Evolutionary conservation across 2,113 vertebrate species (phyloP), one percentile per base, ranked within the genome.

Genomic region (Progne subis): DNA sequence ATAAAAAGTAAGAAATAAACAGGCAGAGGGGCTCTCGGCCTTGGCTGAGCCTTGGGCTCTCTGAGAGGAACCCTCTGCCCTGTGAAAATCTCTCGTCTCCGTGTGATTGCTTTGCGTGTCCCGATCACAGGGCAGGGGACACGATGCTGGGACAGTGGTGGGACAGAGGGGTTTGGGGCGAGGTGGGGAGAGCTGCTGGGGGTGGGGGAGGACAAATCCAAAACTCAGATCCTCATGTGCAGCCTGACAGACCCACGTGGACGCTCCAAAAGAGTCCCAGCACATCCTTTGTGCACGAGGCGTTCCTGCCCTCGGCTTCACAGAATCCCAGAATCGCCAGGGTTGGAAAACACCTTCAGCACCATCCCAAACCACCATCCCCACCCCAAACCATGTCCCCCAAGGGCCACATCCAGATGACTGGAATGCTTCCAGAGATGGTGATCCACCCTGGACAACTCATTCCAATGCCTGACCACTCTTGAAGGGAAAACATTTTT

Each of bases 201-300:
- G 8, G 5, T 70, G 25, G 8, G 18, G 9, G 44, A 75, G 60
- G 49, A 59, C n/a, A 60, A 56, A 49, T 43, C 29, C 1, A 3
- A 56, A 72, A 2, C 26, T 39, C 50, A 57, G 50, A 39, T 16
- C 13, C 6, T 0, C 3, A 1, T 9, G 32, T 23, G 39, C 12
- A 25, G 32, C 32, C 23, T 32, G 41, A 26, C 17, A 31, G 41
- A 13, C 7, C 26, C 59, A 37, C 1, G 5, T 1, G n/a, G 61
- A 32, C 50, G 8, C 59, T 32, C 34, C 21, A 64, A 59, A 68
- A 19, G 23, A 57, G 64, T 49, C 64, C 32, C 52, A 44, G 65
- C 23, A 52, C 2, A 0, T 18, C 75, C n/a, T 4, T 10, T 0
- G 0, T 3, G 12, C 6, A 8, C 12, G 14, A 69, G 34, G 41